Base-by-base conservation (phyloP, 1,140 invertebrate genomes). In the Stenopsyche tienmushanensis region DNA sequence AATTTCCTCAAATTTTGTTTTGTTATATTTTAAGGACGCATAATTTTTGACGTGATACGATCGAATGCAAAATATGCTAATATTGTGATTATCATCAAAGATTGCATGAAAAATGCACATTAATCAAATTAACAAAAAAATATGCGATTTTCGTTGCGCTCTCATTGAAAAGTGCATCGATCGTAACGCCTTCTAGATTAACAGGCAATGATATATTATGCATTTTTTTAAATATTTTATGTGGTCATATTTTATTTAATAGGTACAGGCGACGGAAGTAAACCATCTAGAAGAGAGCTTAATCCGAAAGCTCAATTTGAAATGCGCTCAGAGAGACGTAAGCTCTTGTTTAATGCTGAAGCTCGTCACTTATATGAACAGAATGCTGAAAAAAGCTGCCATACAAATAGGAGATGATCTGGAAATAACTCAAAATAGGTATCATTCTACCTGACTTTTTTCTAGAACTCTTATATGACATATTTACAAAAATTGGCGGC, bases 291-390 rank as follows among this genome's bases (percentile, higher is more conserved):
- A 92, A 75, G 88, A 90, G 63, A 81, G 85, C 7, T 76, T 92
- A 2, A 76, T 91, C 57, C 82, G 85, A 15, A 91, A 90, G 63
- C 76, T 93, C 8, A 91, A 89, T 70, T 77, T 79, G 41, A 90
- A 90, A 78, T 93, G 90, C 72, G 83, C 84, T 1, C 84, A 89
- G 55, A 83, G 87, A 44, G 89, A 92, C 67, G 84, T 89, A 9
- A 88, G 87, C 24, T 87, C 90, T 15, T 93, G 90, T 72, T 86
- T 90, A 65, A 90, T 91, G 81, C 78, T 90, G 2, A 91, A 92
- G 76, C 74, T 91, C 62, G 86, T 91, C 2, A 88, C 87, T 1
- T 91, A 92, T 72, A 90, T 91, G 79, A 91, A 93, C 76, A 82
- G 86, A 52, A 82, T 92, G 71, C 77, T 92, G 73, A 89, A 91